A percentile compares a stretch with the other conserved stretches of the same genome.
Evolutionary conservation across 2,797 vertebrate genomes (phyloP).

Genomic region (Chaetodon trifasciatus): DNA sequence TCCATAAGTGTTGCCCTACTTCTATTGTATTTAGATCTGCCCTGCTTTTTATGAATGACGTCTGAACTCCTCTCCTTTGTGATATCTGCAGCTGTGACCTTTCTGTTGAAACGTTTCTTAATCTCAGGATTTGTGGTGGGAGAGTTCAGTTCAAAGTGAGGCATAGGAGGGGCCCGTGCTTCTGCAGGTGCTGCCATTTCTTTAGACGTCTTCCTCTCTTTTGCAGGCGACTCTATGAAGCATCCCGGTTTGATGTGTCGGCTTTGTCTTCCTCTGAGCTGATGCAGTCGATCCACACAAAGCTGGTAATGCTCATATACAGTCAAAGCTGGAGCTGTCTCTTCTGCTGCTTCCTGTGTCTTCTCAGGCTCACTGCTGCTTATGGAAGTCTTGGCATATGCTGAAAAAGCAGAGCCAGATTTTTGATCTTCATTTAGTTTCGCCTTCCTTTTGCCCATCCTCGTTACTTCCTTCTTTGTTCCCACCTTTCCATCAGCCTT

Average conservation of each 20-base stretch:
- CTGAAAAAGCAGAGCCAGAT: background rate
- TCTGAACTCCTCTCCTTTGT: background rate
- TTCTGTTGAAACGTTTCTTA: background rate
- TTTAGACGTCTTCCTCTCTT: background rate
- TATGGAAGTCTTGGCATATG: background rate
- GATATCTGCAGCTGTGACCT: background rate
- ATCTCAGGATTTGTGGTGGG: slow-evolving; percentile 8
- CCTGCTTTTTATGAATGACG: background rate
- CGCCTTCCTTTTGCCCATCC: background rate
- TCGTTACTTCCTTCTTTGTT: background rate
- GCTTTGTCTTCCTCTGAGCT: slow-evolving; percentile 19
- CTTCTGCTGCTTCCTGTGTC: background rate
- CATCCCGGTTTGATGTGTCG: background rate
- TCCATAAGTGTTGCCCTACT: background rate
- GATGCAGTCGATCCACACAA: slow-evolving; percentile 67
- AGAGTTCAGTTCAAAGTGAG: background rate
- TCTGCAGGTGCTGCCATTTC: background rate
- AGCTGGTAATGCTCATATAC: slow-evolving; percentile 79
- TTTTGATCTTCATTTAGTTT: background rate
- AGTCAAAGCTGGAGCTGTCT: slow-evolving; percentile 37
- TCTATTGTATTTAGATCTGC: background rate
- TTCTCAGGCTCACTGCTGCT: background rate
- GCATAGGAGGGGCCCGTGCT: background rate
- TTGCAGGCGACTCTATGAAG: slow-evolving; percentile 1
- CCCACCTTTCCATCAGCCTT: background rate